Evolutionary conservation across 2,888 invertebrate species (phyloP), one percentile per base, ranked within the genome.

Genomic region (Griposia aprilina): DNA sequence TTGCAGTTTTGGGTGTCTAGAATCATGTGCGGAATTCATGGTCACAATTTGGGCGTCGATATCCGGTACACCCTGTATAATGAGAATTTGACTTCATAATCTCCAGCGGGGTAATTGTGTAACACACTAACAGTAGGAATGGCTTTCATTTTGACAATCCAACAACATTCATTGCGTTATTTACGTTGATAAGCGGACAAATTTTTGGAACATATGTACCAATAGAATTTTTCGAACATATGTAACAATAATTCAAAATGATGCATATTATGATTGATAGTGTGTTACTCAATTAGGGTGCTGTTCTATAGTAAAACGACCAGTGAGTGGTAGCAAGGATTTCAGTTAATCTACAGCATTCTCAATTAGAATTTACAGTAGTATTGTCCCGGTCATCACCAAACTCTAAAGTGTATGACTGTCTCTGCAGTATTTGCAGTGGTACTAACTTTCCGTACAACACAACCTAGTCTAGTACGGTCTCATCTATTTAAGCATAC

Each of bases 401-500:
- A 57, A 48, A 26, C n/a, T 23, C 30, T 30, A 72, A 45, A 74
- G 36, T 52, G 26, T 72, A 36, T 36, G 70, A 86, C 57, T 73
- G 52, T 75, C 30, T 78, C 52, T 50, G 20, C 67, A 85, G 76
- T 69, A 77, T 66, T 69, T 72, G 62, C 72, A 80, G 57, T 55
- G 68, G 62, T 30, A 78, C 80, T 70, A 83, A 86, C 76, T 83
- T 85, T 74, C 65, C 41, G 50, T 80, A 75, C 74, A 80, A 79
- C 75, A 89, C 70, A 84, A 79, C 81, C 74, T 86, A 78, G 86
- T 89, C 82, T 86, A 86, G 82, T 67, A 67, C 85, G 73, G 77
- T 75, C 81, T 69, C 80, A 80, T 88, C 89, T 89, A 85, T 90
- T 89, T 89, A 88, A 90, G 90, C 84, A 76, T 83, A 89, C 82